Percentiles rank a stretch among this genome's conserved stretches.
phyloP scores from a whole-genome alignment of 2,888 invertebrate genomes.

The Ochlodes sylvanus region DNA sequence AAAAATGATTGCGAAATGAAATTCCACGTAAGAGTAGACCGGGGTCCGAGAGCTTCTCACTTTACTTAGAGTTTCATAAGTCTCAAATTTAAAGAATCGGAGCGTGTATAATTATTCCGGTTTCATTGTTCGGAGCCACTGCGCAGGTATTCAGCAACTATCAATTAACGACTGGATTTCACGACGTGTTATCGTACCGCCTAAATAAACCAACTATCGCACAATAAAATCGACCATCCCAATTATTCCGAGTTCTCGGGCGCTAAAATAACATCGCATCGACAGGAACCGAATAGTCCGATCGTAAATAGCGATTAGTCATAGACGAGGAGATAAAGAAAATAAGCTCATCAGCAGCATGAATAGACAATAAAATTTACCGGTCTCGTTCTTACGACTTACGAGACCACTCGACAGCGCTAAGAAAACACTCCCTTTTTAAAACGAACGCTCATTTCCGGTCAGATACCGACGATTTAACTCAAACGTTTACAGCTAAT shows the following conservation, averaged over 20 bases:
- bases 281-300: conserved; percentile 51
- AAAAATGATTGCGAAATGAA: conserved; percentile 68
- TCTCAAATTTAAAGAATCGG: conserved; percentile 81
- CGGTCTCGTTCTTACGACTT: conserved; percentile 69
- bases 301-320: conserved; percentile 73
- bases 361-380: conserved; percentile 77
- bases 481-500: conserved; percentile 77
- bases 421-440: conserved; percentile 80
- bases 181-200: conserved; percentile 57
- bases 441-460: conserved; percentile 76
- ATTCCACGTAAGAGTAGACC: conserved; percentile 71
- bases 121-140: conserved; percentile 78
- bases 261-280: conserved; percentile 71
- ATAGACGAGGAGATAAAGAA: conserved; percentile 69
- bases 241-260: conserved; percentile 54
- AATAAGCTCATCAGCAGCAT: conserved; percentile 76
- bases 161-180: conserved; percentile 70
- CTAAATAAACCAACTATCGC: conserved; percentile 69
- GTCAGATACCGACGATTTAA: conserved; percentile 80
- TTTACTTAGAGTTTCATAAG: conserved; percentile 73
- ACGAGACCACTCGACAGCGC: conserved; percentile 57
- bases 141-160: conserved; percentile 79
- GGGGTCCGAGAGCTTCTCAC: conserved; percentile 56
- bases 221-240: conserved; percentile 50
- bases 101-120: conserved; percentile 73